Conservation (phyloP, 2,113 vertebrate species). For the Silurus glanis region DNA sequence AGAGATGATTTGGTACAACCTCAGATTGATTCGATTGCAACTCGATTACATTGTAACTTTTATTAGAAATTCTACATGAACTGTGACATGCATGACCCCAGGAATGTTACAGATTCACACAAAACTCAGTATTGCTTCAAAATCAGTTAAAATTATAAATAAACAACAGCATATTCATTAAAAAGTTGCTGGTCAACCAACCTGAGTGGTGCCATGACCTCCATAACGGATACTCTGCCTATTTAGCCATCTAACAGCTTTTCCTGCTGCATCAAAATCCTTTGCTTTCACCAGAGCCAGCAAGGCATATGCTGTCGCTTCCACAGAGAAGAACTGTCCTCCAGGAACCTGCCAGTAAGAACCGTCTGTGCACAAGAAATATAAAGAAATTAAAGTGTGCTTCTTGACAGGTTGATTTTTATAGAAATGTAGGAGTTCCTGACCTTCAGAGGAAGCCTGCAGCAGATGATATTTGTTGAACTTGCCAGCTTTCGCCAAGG, state of each 20-base stretch:
- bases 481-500: constrained; percentile 71
- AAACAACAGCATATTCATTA: background rate
- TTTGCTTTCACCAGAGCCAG: background rate
- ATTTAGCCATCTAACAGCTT: constrained; percentile 77
- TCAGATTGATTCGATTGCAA: background rate
- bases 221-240: constrained; percentile 74
- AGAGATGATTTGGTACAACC: background rate
- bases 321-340: constrained; percentile 71
- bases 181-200: background rate
- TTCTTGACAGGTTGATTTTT: background rate
- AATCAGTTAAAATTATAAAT: background rate
- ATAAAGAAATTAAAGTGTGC: background rate
- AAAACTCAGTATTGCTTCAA: background rate
- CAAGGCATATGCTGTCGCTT: constrained; percentile 48
- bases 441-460: constrained; percentile 50
- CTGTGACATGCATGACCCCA: background rate
- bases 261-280: constrained; percentile 53
- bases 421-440: background rate
- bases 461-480: constrained; percentile 58
- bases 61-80: background rate
- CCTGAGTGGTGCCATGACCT: constrained; percentile 86
- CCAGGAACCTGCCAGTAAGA: constrained; percentile 72
- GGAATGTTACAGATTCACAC: background rate
- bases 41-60: background rate
- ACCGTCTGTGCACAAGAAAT: constrained; percentile 56